These are phyloP conservation scores for Tortricodes alternella DNA, from an alignment of 2,888 invertebrate species.

Conservation along the genomic window DNA sequence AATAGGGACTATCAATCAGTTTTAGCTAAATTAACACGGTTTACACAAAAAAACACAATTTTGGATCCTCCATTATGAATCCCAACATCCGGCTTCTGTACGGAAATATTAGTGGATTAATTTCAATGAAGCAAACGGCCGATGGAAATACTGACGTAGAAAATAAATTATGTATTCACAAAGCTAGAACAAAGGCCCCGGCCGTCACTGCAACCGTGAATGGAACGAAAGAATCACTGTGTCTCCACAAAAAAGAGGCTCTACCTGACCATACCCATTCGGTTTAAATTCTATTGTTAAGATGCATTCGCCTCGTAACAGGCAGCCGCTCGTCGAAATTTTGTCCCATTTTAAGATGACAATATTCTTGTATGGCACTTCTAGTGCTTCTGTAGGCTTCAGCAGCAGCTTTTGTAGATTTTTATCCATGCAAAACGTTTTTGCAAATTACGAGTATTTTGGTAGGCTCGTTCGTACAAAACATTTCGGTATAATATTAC, in stretches of 20 bases:
- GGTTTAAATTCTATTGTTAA: conserved; percentile 53
- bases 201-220: conserved; percentile 49
- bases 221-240: conserved; percentile 49
- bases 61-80: background rate
- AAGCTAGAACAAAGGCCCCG: conserved; percentile 49
- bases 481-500: too few species aligned
- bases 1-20: background rate
- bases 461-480: background rate
- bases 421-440: background rate
- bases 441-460: background rate
- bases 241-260: conserved; percentile 50
- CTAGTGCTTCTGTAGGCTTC: background rate
- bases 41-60: background rate
- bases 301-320: conserved; percentile 36
- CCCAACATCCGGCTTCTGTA: conserved; percentile 10
- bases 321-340: conserved; percentile 5
- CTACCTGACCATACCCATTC: conserved; percentile 64
- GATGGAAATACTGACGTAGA: conserved; percentile 29
- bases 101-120: conserved; percentile 28
- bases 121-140: conserved; percentile 28
- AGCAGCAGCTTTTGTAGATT: background rate
- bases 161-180: conserved; percentile 37
- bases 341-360: conserved; percentile 22
- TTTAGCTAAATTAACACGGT: background rate
- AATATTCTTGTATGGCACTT: conserved; percentile 14